These are phyloP conservation scores for Brachionus plicatilis DNA, from an alignment of 1,140 invertebrate species.

Conservation along the genomic window DNA sequence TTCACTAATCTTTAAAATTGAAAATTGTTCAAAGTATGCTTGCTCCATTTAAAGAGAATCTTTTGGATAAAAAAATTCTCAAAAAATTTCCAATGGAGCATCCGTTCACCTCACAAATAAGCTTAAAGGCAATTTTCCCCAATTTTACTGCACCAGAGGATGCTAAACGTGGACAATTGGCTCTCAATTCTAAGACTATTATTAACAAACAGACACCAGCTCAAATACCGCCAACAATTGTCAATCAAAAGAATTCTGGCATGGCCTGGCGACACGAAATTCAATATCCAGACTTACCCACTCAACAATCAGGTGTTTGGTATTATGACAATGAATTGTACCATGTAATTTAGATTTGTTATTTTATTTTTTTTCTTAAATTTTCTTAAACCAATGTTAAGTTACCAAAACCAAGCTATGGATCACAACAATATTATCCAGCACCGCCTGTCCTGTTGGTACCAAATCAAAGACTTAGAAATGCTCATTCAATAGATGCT, in stretches of 20 bases:
- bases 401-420: slow-evolving; percentile 19
- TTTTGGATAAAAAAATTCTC: slow-evolving; percentile 24
- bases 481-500: neutral
- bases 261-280: slow-evolving; percentile 13
- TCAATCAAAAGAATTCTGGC: slow-evolving; percentile 22
- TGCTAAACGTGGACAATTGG: neutral
- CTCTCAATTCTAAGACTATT: neutral
- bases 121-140: slow-evolving; percentile 15
- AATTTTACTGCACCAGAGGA: slow-evolving; percentile 36
- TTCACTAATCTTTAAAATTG: neutral
- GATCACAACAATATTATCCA: slow-evolving; percentile 21
- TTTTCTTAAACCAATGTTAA: neutral
- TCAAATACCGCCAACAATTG: neutral
- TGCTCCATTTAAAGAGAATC: slow-evolving; percentile 28
- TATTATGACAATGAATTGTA: slow-evolving; percentile 30
- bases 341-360: slow-evolving; percentile 9
- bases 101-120: slow-evolving; percentile 36
- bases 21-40: slow-evolving; percentile 9
- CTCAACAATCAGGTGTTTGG: slow-evolving; percentile 29
- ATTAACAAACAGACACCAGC: slow-evolving; percentile 5
- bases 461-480: slow-evolving; percentile 8
- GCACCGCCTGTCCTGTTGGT: neutral
- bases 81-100: slow-evolving; percentile 34
- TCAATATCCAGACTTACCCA: slow-evolving; percentile 1
- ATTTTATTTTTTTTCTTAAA: neutral